Percentiles rank a stretch among this genome's conserved stretches.
These are phyloP conservation scores for Australoheros scitulus DNA, from an alignment of 2,113 vertebrate genomes.

Conservation along the genomic window DNA sequence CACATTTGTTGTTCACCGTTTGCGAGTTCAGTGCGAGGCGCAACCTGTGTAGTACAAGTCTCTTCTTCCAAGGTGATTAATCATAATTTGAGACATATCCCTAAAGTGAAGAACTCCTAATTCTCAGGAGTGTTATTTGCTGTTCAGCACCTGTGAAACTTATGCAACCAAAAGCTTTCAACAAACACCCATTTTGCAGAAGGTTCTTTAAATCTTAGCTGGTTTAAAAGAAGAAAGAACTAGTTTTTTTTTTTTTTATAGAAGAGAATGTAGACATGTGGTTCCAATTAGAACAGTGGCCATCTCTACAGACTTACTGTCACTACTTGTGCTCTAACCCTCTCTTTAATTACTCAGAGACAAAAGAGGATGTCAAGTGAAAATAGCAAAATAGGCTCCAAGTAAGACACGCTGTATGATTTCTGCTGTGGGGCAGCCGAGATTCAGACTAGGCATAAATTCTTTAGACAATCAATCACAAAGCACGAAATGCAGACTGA, in stretches of 20 bases:
- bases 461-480: conserved; percentile 40
- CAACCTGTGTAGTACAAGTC: conserved; percentile 29
- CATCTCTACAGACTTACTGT: conserved; percentile 72
- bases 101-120: conserved; percentile 25
- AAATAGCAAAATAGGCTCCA: conserved; percentile 62
- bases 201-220: conserved; percentile 53
- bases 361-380: conserved; percentile 72
- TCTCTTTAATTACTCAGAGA: conserved; percentile 72
- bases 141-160: conserved; percentile 32
- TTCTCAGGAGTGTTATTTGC: conserved; percentile 60
- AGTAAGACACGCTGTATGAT: conserved; percentile 55
- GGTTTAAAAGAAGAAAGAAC: conserved; percentile 52
- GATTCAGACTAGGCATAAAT: conserved; percentile 28
- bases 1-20: conserved; percentile 44
- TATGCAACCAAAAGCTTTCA: conserved; percentile 29
- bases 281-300: conserved; percentile 74
- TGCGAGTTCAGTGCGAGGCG: conserved; percentile 31
- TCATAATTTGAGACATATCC: conserved; percentile 62
- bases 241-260: conserved; percentile 38
- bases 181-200: conserved; percentile 45
- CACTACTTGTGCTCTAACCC: conserved; percentile 53
- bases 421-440: conserved; percentile 47
- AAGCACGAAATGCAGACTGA: conserved; percentile 12
- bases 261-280: conserved; percentile 61
- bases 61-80: conserved; percentile 61